Conservation (phyloP, 2,113 vertebrate genomes). For the Petromus typicus region DNA sequence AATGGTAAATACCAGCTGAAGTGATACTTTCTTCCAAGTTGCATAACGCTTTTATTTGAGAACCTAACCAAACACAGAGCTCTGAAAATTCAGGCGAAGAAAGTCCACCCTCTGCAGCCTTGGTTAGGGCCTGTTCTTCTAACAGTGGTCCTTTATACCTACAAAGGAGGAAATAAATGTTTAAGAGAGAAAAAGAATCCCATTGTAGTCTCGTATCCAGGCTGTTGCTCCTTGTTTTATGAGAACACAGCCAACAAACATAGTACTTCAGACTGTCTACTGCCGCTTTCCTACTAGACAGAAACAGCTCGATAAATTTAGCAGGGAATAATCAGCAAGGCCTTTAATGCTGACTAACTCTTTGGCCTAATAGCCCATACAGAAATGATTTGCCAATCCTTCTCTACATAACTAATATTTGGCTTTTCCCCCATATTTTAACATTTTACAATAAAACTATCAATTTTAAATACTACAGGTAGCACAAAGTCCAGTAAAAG, state of each 20-base stretch:
- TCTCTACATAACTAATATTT: constrained; percentile 35
- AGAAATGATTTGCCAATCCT: neutral
- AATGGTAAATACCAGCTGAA: constrained; percentile 84
- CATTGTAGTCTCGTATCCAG: neutral
- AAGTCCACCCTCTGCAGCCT: constrained; percentile 91
- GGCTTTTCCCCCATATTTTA: neutral
- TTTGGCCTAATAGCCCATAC: neutral
- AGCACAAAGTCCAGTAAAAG: constrained; percentile 9
- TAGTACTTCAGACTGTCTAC: neutral
- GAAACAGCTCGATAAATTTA: neutral
- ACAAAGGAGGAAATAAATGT: constrained; percentile 42
- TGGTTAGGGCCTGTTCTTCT: constrained; percentile 90
- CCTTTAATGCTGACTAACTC: neutral
- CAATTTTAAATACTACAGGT: constrained; percentile 36
- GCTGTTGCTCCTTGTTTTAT: neutral
- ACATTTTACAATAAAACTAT: constrained; percentile 33
- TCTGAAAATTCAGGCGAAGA: constrained; percentile 91
- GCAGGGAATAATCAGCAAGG: neutral
- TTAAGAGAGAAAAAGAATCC: neutral
- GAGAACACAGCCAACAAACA: neutral
- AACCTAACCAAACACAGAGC: constrained; percentile 93
- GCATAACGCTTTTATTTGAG: constrained; percentile 90
- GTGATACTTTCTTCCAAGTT: constrained; percentile 92
- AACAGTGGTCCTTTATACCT: constrained; percentile 93
- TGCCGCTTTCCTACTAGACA: neutral